Evolutionary conservation across 92 coral and sea anemone genomes (phyloP).

Genomic region (Blastomussa wellsi): DNA sequence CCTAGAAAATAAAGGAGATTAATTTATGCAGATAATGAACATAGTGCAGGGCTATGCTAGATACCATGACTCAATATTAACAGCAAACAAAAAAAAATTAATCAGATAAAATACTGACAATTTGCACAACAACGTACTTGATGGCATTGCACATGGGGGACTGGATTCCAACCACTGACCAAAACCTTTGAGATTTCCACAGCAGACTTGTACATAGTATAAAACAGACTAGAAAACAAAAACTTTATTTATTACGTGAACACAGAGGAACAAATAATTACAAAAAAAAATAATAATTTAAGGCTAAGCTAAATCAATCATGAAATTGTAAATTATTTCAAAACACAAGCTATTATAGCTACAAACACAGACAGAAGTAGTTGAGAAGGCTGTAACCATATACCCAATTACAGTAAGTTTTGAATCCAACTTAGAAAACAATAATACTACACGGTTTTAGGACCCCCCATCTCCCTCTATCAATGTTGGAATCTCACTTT

Average conservation of each 20-base stretch:
- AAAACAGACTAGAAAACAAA: slow-evolving; percentile 77
- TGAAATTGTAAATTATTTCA: no score
- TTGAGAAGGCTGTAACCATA: no score
- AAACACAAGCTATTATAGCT: no score
- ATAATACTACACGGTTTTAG: no score
- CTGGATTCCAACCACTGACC: slow-evolving; percentile 93
- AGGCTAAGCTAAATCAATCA: no score
- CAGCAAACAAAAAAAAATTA: background rate
- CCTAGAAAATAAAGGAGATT: no score
- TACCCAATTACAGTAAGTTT: no score
- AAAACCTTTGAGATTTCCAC: slow-evolving; percentile 94
- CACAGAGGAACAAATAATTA: background rate
- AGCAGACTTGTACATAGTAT: slow-evolving; percentile 87
- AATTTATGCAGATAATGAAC: background rate
- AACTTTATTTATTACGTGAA: background rate
- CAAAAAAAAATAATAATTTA: no score
- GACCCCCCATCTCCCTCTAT: no score
- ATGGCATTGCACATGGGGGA: slow-evolving; percentile 96
- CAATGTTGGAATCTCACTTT: no score
- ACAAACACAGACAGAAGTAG: no score
- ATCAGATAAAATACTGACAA: background rate
- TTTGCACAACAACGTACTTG: slow-evolving; percentile 74
- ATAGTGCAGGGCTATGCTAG: background rate
- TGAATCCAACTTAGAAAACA: no score
- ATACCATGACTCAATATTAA: background rate